Evolutionary conservation across 2,888 invertebrate species (phyloP).

Genomic region (Hirtodrosophila confusa): DNA sequence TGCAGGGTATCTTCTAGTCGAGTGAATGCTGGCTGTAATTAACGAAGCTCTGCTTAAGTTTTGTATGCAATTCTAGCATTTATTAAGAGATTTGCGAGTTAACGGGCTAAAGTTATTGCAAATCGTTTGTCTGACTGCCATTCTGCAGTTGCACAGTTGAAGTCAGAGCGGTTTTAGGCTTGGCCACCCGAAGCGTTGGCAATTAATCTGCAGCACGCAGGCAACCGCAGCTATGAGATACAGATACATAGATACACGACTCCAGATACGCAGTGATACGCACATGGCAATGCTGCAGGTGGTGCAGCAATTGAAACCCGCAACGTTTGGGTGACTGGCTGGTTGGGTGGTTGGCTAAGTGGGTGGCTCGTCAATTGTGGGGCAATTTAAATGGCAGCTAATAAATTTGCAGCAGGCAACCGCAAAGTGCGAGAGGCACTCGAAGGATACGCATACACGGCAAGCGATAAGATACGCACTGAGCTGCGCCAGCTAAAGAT

Average conservation of each 20-base stretch:
- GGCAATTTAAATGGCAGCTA: conserved; percentile 71
- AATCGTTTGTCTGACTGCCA: conserved; percentile 18
- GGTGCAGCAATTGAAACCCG: conserved; percentile 45
- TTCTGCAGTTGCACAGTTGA: conserved; percentile 12
- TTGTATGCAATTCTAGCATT: not conserved
- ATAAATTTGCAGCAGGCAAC: conserved; percentile 69
- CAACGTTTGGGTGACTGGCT: conserved; percentile 18
- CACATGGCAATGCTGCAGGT: conserved; percentile 38
- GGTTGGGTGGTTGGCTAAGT: not conserved
- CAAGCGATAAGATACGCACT: conserved; percentile 43
- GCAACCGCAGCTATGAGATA: conserved; percentile 33
- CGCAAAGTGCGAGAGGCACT: conserved; percentile 40
- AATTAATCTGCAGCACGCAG: conserved; percentile 41
- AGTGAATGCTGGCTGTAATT: too few relatives aligned
- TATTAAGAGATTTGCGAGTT: not conserved
- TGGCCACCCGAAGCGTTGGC: conserved; percentile 20
- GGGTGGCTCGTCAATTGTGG: conserved; percentile 53
- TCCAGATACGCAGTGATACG: conserved; percentile 1
- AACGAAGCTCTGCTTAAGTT: too few relatives aligned
- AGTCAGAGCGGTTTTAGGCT: conserved; percentile 10
- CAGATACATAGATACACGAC: conserved; percentile 11
- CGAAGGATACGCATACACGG: conserved; percentile 30
- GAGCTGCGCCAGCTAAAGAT: conserved; percentile 40
- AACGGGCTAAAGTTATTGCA: conserved; percentile 24
- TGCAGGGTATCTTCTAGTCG: too few relatives aligned